Evolutionary conservation across 2,888 invertebrate species (phyloP).

Genomic region (Rotaria macrura): DNA sequence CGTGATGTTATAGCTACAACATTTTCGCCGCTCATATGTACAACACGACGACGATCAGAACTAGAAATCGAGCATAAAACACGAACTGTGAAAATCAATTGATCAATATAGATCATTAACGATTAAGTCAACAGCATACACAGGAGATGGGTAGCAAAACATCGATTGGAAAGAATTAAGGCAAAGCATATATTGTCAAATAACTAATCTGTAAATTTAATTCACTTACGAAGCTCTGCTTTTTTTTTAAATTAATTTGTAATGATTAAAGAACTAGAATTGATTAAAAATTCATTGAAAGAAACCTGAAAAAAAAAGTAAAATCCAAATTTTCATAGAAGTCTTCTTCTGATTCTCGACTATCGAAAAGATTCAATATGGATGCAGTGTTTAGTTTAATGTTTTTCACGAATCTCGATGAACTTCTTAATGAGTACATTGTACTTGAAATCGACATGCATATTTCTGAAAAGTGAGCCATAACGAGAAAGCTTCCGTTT

Average conservation of each 20-base stretch:
- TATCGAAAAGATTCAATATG: too few species aligned
- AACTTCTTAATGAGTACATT: too few species aligned
- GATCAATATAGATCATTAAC: background rate
- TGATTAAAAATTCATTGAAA: background rate
- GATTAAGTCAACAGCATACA: background rate
- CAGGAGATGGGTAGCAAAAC: background rate
- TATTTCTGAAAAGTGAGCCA: too few species aligned
- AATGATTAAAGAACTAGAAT: background rate
- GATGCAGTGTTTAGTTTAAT: too few species aligned
- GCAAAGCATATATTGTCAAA: background rate
- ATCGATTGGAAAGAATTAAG: background rate
- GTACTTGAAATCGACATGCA: too few species aligned
- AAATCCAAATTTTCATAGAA: too few species aligned
- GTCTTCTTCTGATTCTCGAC: too few species aligned
- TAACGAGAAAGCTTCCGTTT: too few species aligned
- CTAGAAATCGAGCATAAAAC: constrained; percentile 35
- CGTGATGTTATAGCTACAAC: constrained; percentile 45
- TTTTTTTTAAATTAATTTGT: background rate
- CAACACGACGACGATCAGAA: constrained; percentile 42
- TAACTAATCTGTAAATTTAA: background rate
- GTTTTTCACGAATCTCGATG: too few species aligned
- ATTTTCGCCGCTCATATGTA: constrained; percentile 45
- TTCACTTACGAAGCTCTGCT: background rate
- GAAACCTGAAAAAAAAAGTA: too few species aligned
- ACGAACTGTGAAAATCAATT: background rate